These are phyloP conservation scores for Cladorhizidae sp. DNA, from an alignment of 37 sponge, comb jelly and placozoan genomes.

Conservation along the genomic window DNA sequence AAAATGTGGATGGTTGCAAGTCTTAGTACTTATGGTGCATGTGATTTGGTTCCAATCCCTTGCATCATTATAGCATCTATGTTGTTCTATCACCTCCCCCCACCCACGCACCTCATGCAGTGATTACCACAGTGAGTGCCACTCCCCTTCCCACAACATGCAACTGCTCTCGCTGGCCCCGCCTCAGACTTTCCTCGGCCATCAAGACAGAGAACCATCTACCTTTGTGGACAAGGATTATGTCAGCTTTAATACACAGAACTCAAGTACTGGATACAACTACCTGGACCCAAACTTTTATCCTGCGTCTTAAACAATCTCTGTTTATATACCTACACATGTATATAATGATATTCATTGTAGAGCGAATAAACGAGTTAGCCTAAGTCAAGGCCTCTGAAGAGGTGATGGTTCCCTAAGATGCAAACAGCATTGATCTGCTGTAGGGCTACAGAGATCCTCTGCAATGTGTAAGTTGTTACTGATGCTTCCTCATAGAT, in stretches of 20 bases:
- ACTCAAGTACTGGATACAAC: slow-evolving; percentile 44
- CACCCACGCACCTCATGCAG: neutral
- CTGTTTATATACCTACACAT: neutral
- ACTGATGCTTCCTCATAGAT: too few relatives aligned
- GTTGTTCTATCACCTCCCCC: neutral
- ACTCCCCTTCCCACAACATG: slow-evolving; percentile 43
- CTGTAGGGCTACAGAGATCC: too few relatives aligned
- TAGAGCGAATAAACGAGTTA: too few relatives aligned
- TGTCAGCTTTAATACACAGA: slow-evolving; percentile 21
- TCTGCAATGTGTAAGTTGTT: too few relatives aligned
- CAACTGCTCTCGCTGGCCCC: slow-evolving; percentile 12
- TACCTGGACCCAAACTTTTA: slow-evolving; percentile 80
- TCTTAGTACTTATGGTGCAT: neutral
- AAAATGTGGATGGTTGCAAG: neutral
- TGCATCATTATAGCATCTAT: neutral
- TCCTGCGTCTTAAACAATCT: slow-evolving; percentile 38
- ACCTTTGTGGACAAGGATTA: slow-evolving; percentile 64
- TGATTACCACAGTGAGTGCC: slow-evolving; percentile 26
- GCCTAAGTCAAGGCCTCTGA: too few relatives aligned
- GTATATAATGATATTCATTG: too few relatives aligned
- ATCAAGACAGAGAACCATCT: neutral
- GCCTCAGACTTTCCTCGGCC: neutral
- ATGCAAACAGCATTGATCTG: too few relatives aligned
- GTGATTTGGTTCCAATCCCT: neutral
- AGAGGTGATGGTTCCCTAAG: too few relatives aligned